Percentiles rank a stretch among this genome's conserved stretches.
phyloP scores from a whole-genome alignment of 2,888 invertebrate genomes.

The Sphecodes monilicornis region DNA sequence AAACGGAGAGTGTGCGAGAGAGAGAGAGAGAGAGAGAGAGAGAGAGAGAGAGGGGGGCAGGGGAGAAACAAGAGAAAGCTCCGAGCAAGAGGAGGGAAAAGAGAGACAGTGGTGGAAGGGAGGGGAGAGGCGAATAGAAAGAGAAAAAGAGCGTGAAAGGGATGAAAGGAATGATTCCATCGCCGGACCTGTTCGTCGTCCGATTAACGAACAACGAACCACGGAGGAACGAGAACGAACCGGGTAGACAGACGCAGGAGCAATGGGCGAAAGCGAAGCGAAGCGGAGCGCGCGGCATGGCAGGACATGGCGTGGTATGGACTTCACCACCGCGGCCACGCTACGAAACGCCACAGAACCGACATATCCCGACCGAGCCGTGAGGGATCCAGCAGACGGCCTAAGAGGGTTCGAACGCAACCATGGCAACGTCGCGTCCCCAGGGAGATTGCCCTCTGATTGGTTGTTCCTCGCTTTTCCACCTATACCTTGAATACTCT shows the following conservation, averaged over 20 bases:
- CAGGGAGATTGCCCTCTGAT: conserved; percentile 83
- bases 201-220: conserved; percentile 61
- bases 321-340: conserved; percentile 25
- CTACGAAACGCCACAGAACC: conserved; percentile 62
- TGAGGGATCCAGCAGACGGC: conserved; percentile 82
- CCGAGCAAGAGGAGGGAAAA: conserved; percentile 52
- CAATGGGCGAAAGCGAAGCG: conserved; percentile 22
- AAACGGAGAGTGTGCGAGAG: too few species aligned
- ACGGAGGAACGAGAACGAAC: conserved; percentile 41
- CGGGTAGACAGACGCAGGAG: conserved; percentile 25
- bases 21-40: conserved; percentile 38
- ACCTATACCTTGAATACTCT: conserved; percentile 72
- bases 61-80: conserved; percentile 65
- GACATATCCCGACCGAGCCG: conserved; percentile 67
- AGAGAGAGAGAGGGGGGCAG: conserved; percentile 22
- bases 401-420: conserved; percentile 84
- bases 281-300: conserved; percentile 5
- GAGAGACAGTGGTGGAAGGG: conserved; percentile 44
- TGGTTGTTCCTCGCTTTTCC: conserved; percentile 83
- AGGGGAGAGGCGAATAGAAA: conserved; percentile 54
- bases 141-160: conserved; percentile 57
- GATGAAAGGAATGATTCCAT: conserved; percentile 49
- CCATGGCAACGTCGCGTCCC: conserved; percentile 84
- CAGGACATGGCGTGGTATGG: conserved; percentile 15
- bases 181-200: conserved; percentile 43